These are phyloP conservation scores for Trochalopteron elliotii DNA, from an alignment of 2,113 vertebrate genomes.

Conservation along the genomic window DNA sequence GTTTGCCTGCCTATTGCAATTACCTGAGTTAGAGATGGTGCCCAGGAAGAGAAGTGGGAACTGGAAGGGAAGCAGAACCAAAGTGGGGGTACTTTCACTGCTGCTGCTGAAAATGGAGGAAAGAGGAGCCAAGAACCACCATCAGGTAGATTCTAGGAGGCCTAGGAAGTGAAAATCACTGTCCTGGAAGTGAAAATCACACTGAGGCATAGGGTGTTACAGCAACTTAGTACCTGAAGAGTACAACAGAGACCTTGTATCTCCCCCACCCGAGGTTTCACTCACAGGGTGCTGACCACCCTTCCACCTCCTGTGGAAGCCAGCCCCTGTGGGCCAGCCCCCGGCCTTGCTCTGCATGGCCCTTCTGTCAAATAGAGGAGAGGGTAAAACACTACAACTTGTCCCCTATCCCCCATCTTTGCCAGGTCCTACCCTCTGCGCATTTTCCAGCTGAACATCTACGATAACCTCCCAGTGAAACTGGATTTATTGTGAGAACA, in stretches of 20 bases:
- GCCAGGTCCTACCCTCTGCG: background rate
- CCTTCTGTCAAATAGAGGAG: background rate
- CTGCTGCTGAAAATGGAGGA: background rate
- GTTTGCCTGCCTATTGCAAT: background rate
- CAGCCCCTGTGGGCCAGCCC: background rate
- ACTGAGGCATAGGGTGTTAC: background rate
- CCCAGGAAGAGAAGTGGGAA: background rate
- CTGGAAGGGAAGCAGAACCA: background rate
- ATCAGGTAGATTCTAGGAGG: background rate
- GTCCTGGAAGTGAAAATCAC: background rate
- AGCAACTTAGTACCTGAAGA: background rate
- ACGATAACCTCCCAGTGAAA: background rate
- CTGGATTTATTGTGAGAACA: background rate
- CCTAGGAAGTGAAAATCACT: background rate
- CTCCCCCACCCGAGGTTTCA: background rate
- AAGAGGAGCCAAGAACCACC: background rate
- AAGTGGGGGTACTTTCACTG: background rate
- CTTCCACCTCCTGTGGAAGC: background rate
- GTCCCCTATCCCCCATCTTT: background rate
- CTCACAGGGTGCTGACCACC: background rate
- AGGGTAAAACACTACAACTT: background rate
- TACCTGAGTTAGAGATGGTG: background rate
- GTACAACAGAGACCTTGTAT: background rate
- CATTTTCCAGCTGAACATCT: background rate
- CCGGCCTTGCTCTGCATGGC: background rate